Percentiles rank a stretch among this genome's conserved stretches.
Evolutionary conservation across 2,888 invertebrate species (phyloP).

Genomic region (Hirtodrosophila alboralis): DNA sequence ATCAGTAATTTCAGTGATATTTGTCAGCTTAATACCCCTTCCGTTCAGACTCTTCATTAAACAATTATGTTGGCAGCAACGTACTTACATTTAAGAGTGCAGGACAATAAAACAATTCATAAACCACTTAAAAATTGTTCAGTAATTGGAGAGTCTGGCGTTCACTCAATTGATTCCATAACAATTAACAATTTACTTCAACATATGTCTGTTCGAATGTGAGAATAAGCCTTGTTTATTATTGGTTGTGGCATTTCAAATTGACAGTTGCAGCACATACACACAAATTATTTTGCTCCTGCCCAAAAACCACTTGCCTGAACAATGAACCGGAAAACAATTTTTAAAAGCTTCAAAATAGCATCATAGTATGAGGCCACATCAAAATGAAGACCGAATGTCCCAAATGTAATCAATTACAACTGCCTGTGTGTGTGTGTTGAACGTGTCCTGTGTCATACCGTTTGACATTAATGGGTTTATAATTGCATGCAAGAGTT

Average conservation of each 20-base stretch:
- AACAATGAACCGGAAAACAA: constrained; percentile 37
- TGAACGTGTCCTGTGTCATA: constrained; percentile 39
- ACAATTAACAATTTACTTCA: constrained; percentile 52
- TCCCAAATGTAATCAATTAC: constrained; percentile 67
- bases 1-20: background rate
- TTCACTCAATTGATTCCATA: constrained; percentile 52
- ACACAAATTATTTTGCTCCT: constrained; percentile 14
- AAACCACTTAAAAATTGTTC: constrained; percentile 38
- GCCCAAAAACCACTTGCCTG: background rate
- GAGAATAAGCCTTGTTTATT: constrained; percentile 35
- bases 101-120: constrained; percentile 40
- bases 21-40: background rate
- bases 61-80: constrained; percentile 26
- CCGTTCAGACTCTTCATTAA: constrained; percentile 28
- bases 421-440: constrained; percentile 21
- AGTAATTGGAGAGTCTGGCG: constrained; percentile 15
- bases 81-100: constrained; percentile 24
- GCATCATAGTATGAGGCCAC: constrained; percentile 12
- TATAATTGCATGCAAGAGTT: constrained; percentile 52
- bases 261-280: constrained; percentile 48
- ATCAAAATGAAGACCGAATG: constrained; percentile 49
- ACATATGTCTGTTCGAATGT: constrained; percentile 2
- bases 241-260: constrained; percentile 54
- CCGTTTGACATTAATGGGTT: constrained; percentile 55
- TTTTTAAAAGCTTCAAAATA: constrained; percentile 39